phyloP scores from a whole-genome alignment of 2,113 vertebrate species.

The Dendropsophus ebraccatus region DNA sequence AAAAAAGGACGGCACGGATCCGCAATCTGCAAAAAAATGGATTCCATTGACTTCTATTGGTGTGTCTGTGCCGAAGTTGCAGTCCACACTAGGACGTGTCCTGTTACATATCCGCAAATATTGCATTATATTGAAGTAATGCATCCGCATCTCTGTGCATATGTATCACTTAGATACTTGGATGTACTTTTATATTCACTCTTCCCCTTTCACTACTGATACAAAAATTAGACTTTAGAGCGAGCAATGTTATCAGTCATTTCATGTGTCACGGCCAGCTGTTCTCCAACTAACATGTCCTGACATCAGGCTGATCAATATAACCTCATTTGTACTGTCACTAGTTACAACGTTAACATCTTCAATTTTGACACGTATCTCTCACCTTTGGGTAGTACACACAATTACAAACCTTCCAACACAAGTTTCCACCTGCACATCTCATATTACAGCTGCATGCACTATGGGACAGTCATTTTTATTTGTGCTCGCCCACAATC shows the following conservation, averaged over 20 bases:
- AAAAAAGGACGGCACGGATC: too few species aligned
- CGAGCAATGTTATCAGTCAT: conserved; percentile 6
- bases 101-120: too few species aligned
- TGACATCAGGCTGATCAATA: neutral
- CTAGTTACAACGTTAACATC: neutral
- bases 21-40: too few species aligned
- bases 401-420: conserved; percentile 61
- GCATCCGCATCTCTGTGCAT: conserved; percentile 6
- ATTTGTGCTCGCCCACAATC: too few species aligned
- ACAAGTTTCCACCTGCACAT: too few species aligned
- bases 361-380: neutral
- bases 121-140: conserved; percentile 48
- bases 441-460: too few species aligned
- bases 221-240: neutral
- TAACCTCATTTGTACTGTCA: neutral
- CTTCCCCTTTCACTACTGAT: neutral
- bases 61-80: too few species aligned
- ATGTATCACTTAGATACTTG: neutral
- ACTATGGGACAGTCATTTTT: too few species aligned
- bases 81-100: too few species aligned
- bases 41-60: too few species aligned
- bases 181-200: neutral
- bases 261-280: conserved; percentile 36
- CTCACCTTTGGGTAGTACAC: conserved; percentile 49
- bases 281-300: conserved; percentile 10